A percentile compares a stretch with the other conserved stretches of the same genome.
Evolutionary conservation across 2,113 vertebrate species (phyloP).

Genomic region (Leucoraja erinaceus): DNA sequence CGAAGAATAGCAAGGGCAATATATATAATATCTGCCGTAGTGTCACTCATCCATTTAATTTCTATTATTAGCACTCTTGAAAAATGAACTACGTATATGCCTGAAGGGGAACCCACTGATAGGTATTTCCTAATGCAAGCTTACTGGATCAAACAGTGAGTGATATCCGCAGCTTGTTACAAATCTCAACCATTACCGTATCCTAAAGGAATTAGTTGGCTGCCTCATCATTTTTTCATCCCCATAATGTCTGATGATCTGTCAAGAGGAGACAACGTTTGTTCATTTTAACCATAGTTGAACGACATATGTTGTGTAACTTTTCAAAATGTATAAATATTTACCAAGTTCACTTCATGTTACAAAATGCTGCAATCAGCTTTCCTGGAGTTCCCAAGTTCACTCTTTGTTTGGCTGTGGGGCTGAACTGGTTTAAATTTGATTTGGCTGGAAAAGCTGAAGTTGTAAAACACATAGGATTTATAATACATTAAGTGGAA

Average conservation of each 20-base stretch:
- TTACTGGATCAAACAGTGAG: not conserved
- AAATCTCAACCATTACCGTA: not conserved
- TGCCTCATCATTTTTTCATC: slow-evolving; percentile 3
- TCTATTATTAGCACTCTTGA: not conserved
- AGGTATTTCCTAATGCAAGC: not conserved
- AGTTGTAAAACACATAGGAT: slow-evolving; percentile 33
- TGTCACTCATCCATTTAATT: not conserved
- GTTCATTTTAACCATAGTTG: not conserved
- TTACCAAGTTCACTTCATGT: slow-evolving; percentile 11
- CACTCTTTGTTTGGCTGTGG: slow-evolving; percentile 32
- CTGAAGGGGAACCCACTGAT: no score
- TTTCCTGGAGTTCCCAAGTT: slow-evolving; percentile 29
- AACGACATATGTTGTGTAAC: slow-evolving; percentile 1
- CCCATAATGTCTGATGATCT: not conserved
- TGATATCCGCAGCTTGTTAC: not conserved
- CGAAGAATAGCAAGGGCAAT: not conserved
- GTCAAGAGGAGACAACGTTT: not conserved
- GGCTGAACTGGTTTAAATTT: slow-evolving; percentile 12
- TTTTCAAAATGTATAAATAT: slow-evolving; percentile 34
- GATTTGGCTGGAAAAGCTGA: slow-evolving; percentile 30
- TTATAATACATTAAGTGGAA: slow-evolving; percentile 37
- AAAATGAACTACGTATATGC: not conserved
- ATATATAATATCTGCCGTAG: not conserved
- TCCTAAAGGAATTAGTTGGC: not conserved
- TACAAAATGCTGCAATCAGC: slow-evolving; percentile 31